These are phyloP conservation scores for Choristoneura fumiferana DNA, from an alignment of 1,140 invertebrate genomes.

Conservation along the genomic window DNA sequence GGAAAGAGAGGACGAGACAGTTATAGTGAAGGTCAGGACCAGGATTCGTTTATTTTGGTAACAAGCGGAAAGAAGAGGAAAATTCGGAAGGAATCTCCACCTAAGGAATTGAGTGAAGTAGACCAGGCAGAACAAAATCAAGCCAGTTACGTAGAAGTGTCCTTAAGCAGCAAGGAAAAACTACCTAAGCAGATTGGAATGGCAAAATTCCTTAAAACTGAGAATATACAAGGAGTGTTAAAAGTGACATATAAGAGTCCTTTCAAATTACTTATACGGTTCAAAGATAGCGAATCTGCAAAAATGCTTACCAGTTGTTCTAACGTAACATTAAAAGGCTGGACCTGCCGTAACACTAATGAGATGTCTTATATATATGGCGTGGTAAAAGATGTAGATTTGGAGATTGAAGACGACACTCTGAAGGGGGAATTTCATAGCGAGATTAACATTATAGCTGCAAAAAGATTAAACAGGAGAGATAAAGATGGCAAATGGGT, in stretches of 20 bases:
- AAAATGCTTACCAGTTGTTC: background rate
- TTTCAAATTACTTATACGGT: background rate
- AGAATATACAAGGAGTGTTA: background rate
- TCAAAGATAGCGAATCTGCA: background rate
- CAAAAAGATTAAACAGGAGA: conserved; percentile 30
- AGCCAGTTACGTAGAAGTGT: too few relatives aligned
- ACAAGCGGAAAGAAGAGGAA: too few relatives aligned
- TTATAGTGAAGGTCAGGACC: too few relatives aligned
- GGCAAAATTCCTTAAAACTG: background rate
- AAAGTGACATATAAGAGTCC: too few relatives aligned
- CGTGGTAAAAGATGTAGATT: conserved; percentile 28
- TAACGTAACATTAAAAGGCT: background rate
- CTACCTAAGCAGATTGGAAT: background rate
- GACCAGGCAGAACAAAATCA: too few relatives aligned
- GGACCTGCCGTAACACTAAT: conserved; percentile 19
- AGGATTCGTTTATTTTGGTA: too few relatives aligned
- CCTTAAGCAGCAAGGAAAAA: too few relatives aligned
- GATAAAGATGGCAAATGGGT: conserved; percentile 27
- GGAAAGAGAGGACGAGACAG: too few relatives aligned
- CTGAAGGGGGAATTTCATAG: conserved; percentile 21
- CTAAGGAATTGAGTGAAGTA: too few relatives aligned
- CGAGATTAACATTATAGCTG: conserved; percentile 25
- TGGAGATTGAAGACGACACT: conserved; percentile 28
- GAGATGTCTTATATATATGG: conserved; percentile 27
- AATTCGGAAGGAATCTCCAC: too few relatives aligned